A percentile compares a stretch with the other conserved stretches of the same genome.
phyloP scores from a whole-genome alignment of 2,797 vertebrate species.

The Myripristis jacobus region DNA sequence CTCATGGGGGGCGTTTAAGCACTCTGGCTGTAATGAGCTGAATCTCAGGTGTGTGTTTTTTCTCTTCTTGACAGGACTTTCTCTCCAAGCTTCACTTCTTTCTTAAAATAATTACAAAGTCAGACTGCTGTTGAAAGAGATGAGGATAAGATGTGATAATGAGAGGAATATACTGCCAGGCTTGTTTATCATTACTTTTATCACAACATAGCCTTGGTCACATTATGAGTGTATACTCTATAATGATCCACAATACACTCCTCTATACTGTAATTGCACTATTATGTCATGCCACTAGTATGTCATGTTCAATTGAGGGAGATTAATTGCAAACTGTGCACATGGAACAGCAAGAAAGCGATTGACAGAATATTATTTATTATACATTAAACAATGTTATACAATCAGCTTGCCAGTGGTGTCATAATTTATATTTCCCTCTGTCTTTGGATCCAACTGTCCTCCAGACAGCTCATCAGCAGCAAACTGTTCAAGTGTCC shows the following conservation, averaged over 20 bases:
- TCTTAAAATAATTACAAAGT: background rate
- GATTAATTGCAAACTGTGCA: constrained; percentile 28
- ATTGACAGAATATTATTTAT: constrained; percentile 51
- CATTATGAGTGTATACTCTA: background rate
- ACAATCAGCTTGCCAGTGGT: constrained; percentile 57
- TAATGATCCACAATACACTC: constrained; percentile 9
- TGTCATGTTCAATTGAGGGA: background rate
- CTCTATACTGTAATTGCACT: background rate
- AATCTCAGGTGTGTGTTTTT: constrained; percentile 7
- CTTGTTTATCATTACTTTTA: background rate
- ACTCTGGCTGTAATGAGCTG: constrained; percentile 10
- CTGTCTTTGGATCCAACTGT: constrained; percentile 46
- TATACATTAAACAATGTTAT: constrained; percentile 40
- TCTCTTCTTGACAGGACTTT: background rate
- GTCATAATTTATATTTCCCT: constrained; percentile 56
- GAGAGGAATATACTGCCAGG: background rate
- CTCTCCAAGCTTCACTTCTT: background rate
- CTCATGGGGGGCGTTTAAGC: background rate
- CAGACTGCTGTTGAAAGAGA: too few species aligned
- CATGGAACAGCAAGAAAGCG: constrained; percentile 30
- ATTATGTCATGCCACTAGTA: too few species aligned
- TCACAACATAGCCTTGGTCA: background rate
- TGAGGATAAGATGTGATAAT: background rate
- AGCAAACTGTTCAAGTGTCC: constrained; percentile 38
- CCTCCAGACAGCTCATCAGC: constrained; percentile 56